Base-by-base conservation (phyloP, 2,888 invertebrate species). In the Hipparchia semele region DNA sequence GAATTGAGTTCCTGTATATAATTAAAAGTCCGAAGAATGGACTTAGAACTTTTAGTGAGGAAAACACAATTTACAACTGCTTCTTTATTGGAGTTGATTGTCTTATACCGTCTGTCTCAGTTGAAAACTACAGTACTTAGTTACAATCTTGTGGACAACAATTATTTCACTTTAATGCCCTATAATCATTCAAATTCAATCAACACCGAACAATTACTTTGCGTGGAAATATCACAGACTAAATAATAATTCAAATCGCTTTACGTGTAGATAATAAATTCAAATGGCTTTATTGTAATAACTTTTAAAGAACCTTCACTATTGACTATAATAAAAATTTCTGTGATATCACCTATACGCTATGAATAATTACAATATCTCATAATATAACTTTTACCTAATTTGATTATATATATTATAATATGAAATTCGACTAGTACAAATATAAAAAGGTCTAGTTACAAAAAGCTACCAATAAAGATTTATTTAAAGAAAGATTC, bases 141-240 rank as follows among this genome's bases (percentile, higher is more conserved):
- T 2, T 13, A 62, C 8, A 49, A 45, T 60, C 33, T 61, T 13
- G 39, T 53, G 51, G 33, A 33, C 23, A 51, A 59, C 13, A 60
- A 13, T 49, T 49, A 49, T 13, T 10, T n/a, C 46, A 45, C 12
- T 46, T 68, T 33, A n/a, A 70, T n/a, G 33, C 53, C 13, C 5
- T 39, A 53, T 54, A 9, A 53, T n/a, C 9, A 13, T 7, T 8
- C 6, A 56, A 56, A 10, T 23, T 23, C 23, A 33, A 0, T 45
- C 46, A n/a, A 64, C 62, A 64, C 13, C 56, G 5, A 56, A 13
- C 39, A 56, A 56, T 53, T 33, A 65, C 10, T 33, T 67, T 13
- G 45, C 56, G 58, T 67, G 54, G 67, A 56, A 58, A 56, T 67
- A 67, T 56, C 67, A 65, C 65, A 58, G 67, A 23, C 46, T 46